Evolutionary conservation across 2,797 vertebrate species (phyloP).

Genomic region (Echeneis naucrates): DNA sequence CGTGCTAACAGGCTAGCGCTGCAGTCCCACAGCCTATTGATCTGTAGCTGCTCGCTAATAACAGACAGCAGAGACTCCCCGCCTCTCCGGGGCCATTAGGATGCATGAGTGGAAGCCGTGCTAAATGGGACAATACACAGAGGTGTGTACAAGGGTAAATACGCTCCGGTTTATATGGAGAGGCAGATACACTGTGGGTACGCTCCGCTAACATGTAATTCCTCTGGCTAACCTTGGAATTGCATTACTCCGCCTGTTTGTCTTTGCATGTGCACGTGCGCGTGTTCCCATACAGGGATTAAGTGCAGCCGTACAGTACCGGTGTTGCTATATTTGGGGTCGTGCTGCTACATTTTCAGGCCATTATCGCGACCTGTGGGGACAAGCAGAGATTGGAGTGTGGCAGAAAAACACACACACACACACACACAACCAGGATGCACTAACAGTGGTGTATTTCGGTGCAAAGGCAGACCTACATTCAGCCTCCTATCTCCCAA

Average conservation of each 20-base stretch:
- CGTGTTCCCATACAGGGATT: conserved; percentile 54
- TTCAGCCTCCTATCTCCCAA: conserved; percentile 60
- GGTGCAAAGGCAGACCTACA: conserved; percentile 46
- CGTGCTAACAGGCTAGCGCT: conserved; percentile 68
- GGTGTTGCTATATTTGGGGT: conserved; percentile 61
- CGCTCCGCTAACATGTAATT: conserved; percentile 53
- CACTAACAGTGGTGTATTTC: conserved; percentile 31
- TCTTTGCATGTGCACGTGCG: conserved; percentile 35
- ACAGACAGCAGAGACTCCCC: conserved; percentile 65
- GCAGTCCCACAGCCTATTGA: conserved; percentile 77
- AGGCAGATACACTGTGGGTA: conserved; percentile 51
- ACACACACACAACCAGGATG: conserved; percentile 12
- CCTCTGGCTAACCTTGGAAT: conserved; percentile 71
- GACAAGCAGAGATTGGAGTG: conserved; percentile 49
- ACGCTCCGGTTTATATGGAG: conserved; percentile 64
- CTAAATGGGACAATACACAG: conserved; percentile 76
- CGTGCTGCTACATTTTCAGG: conserved; percentile 59
- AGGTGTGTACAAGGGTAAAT: conserved; percentile 73
- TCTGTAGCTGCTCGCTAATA: conserved; percentile 76
- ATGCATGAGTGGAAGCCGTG: conserved; percentile 73
- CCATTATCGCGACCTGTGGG: conserved; percentile 64
- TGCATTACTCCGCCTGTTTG: conserved; percentile 58
- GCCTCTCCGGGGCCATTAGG: conserved; percentile 73
- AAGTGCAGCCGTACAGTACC: conserved; percentile 38
- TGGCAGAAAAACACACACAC: conserved; percentile 14